A percentile compares a stretch with the other conserved stretches of the same genome.
These are phyloP conservation scores for Drosophila mimetica DNA, from an alignment of 2,888 invertebrate species.

Conservation along the genomic window DNA sequence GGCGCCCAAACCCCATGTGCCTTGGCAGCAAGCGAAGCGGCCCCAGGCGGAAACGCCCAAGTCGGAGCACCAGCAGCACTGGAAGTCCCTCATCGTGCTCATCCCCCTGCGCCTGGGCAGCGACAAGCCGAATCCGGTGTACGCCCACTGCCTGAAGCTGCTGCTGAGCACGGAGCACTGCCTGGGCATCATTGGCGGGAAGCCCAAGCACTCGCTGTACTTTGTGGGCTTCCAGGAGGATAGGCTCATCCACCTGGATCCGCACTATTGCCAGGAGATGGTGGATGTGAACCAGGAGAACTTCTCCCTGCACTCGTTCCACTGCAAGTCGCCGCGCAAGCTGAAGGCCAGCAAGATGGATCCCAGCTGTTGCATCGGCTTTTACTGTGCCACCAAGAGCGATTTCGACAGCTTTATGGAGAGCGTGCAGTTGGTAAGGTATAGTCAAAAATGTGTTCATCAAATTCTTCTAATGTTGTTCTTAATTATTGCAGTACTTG, in stretches of 20 bases:
- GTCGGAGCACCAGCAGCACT: constrained; percentile 81
- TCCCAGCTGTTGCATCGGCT: constrained; percentile 96
- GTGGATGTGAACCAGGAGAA: constrained; percentile 92
- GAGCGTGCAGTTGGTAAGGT: constrained; percentile 87
- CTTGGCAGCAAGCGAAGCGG: constrained; percentile 78
- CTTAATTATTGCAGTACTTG: constrained; percentile 83
- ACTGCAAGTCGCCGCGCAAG: constrained; percentile 94
- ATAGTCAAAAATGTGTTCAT: no score
- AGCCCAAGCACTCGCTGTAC: constrained; percentile 96
- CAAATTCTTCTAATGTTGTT: not conserved
- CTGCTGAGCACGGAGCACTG: constrained; percentile 92
- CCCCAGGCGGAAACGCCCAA: constrained; percentile 46
- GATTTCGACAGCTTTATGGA: constrained; percentile 92
- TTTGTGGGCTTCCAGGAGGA: constrained; percentile 97
- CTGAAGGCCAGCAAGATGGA: constrained; percentile 94
- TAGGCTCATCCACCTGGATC: constrained; percentile 95
- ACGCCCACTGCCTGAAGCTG: constrained; percentile 92
- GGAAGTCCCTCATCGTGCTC: constrained; percentile 92
- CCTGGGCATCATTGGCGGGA: constrained; percentile 96
- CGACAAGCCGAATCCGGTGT: constrained; percentile 93
- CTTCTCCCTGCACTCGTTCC: constrained; percentile 92
- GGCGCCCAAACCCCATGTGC: constrained; percentile 80
- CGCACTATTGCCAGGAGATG: constrained; percentile 96
- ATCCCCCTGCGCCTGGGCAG: constrained; percentile 95
- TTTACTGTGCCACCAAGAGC: constrained; percentile 91